Base-by-base conservation (phyloP, 2,888 invertebrate genomes). In the Selenia dentaria region DNA sequence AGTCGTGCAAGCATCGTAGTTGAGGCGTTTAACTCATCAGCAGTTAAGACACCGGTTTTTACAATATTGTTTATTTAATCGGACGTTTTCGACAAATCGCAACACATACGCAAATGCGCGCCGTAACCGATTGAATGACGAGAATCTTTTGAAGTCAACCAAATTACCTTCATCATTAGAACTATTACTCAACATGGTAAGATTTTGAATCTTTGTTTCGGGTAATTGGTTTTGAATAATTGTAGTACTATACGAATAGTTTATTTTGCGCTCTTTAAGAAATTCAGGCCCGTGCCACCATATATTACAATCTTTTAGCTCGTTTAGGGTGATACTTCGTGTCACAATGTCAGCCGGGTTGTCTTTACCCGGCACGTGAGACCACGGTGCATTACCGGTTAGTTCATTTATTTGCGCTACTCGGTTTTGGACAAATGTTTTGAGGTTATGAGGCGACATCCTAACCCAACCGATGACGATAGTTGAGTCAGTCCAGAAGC, bases 401-500 rank as follows among this genome's bases (percentile, higher is more conserved):
- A 54, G 10, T 18, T 60, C 54, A 2, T 54, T 47, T 6, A 64
- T 54, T 34, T 64, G 52, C 1, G 28, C 13, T 0, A 49, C 40
- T 11, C 62, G 36, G 28, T 57, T 60, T 32, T 57, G 60, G 1
- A 64, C 57, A 37, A 57, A 64, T 0, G 54, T 29, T 47, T 62
- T 62, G 28, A 66, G 32, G 32, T 42, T 31, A 36, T 39, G 48
- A 25, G 61, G 54, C 6, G 59, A 14, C 45, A 50, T 63, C 0
- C 28, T 31, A 6, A 63, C 22, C 60, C 62, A 65, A 0, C 58
- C 57, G 9, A 62, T 8, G 0, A 55, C 60, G 0, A 61, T 60
- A 10, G 57, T 64, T 0, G 61, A 62, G 37, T 64, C 62, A 0
- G 59, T 54, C 58, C 57, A 67, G 8, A 55, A 56, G 2, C n/a